Conservation (phyloP, 2,113 vertebrate genomes). For the Accipiter cooperii region DNA sequence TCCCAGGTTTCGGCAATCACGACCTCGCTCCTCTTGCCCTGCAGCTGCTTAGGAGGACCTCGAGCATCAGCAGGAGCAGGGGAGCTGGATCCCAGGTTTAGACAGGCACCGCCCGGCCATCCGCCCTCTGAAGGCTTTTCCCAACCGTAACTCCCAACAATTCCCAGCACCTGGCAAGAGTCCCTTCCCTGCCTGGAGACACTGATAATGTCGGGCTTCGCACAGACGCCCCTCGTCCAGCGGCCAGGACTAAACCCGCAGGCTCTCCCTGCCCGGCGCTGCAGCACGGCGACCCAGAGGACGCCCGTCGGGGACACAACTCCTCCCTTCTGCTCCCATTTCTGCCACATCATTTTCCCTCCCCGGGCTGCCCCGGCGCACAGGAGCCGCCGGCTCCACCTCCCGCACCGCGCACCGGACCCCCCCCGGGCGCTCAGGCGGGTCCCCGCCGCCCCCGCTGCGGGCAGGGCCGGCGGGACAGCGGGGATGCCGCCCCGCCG, state of each 20-base stretch:
- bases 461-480: too few relatives aligned
- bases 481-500: too few relatives aligned
- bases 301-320: neutral
- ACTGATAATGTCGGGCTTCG: neutral
- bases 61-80: neutral
- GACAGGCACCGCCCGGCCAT: neutral
- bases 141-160: neutral
- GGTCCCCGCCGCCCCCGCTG: too few relatives aligned
- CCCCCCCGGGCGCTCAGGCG: too few relatives aligned
- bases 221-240: neutral
- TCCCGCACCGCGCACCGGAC: neutral
- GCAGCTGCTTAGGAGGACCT: neutral
- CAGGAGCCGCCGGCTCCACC: neutral
- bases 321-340: neutral
- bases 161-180: neutral
- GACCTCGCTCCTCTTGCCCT: neutral
- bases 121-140: neutral
- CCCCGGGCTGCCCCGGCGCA: neutral
- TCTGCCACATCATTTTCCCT: conserved; percentile 5
- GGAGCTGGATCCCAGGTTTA: neutral
- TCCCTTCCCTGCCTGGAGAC: neutral
- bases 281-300: neutral
- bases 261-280: neutral
- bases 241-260: neutral
- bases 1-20: neutral